Conservation (phyloP, 2,888 invertebrate genomes). For the Proisotoma minuta region DNA sequence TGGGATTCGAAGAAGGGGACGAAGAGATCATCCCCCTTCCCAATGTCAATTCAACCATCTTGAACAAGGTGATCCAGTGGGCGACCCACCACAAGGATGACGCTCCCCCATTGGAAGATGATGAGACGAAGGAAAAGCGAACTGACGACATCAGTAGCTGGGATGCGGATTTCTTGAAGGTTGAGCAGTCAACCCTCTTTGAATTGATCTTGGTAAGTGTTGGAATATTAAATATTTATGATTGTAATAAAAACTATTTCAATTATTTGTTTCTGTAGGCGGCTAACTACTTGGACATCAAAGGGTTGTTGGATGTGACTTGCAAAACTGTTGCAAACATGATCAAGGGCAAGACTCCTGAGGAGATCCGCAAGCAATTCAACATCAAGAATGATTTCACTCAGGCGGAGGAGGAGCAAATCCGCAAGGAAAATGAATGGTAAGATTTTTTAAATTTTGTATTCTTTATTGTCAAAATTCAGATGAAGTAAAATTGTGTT, state of each 20-base stretch:
- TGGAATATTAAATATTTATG: background rate
- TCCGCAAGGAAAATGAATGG: constrained; percentile 93
- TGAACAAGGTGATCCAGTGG: constrained; percentile 89
- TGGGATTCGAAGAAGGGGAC: constrained; percentile 79
- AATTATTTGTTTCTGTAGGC: constrained; percentile 55
- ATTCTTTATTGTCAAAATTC: too few relatives aligned
- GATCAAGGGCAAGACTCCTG: constrained; percentile 97
- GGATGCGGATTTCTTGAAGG: constrained; percentile 99
- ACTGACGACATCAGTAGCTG: constrained; percentile 98
- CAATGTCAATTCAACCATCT: constrained; percentile 93
- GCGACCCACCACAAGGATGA: constrained; percentile 92
- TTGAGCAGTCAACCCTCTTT: constrained; percentile 93
- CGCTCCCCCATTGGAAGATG: constrained; percentile 91
- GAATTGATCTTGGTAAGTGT: constrained; percentile 73
- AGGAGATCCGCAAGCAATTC: constrained; percentile 93
- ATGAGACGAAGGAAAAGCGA: constrained; percentile 93
- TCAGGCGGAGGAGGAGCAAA: constrained; percentile 93
- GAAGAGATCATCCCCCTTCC: constrained; percentile 94
- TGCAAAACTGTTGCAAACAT: constrained; percentile 98
- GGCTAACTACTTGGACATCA: constrained; percentile 93
- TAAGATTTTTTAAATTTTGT: too few relatives aligned
- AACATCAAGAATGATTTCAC: constrained; percentile 95
- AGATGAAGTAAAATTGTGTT: too few relatives aligned
- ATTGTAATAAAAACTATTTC: background rate
- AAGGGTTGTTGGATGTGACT: constrained; percentile 90